phyloP scores from a whole-genome alignment of 1,140 invertebrate species.

The Oncopodura yosiiana region DNA sequence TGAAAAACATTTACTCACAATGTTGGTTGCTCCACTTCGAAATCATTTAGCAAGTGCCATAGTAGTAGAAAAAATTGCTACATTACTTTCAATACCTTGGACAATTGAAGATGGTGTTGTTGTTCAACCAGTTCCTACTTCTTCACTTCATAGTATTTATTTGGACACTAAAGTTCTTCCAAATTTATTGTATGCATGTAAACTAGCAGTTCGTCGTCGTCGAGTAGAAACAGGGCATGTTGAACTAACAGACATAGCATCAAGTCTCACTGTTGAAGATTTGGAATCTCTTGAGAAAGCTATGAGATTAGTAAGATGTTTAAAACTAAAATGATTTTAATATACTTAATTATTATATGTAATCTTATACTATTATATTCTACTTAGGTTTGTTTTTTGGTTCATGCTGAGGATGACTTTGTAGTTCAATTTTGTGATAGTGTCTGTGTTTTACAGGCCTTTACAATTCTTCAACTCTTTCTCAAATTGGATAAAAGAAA shows the following conservation, averaged over 20 bases:
- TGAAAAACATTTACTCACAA: slow-evolving; percentile 35
- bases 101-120: slow-evolving; percentile 23
- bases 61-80: slow-evolving; percentile 38
- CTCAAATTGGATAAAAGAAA: slow-evolving; percentile 50
- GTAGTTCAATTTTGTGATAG: slow-evolving; percentile 67
- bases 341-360: not conserved
- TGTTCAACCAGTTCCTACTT: slow-evolving; percentile 23
- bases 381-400: slow-evolving; percentile 57
- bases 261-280: slow-evolving; percentile 22
- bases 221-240: slow-evolving; percentile 16
- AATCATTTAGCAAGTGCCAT: slow-evolving; percentile 36
- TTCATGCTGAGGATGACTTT: slow-evolving; percentile 57
- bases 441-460: slow-evolving; percentile 54
- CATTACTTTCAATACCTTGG: slow-evolving; percentile 37
- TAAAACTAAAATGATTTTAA: not conserved
- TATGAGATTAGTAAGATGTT: slow-evolving; percentile 22
- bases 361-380: not conserved
- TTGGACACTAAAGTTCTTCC: slow-evolving; percentile 38
- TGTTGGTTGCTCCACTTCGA: slow-evolving; percentile 37
- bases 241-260: slow-evolving; percentile 27
- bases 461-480: slow-evolving; percentile 42
- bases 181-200: slow-evolving; percentile 37
- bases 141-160: slow-evolving; percentile 31
- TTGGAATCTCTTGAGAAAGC: slow-evolving; percentile 25
- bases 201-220: slow-evolving; percentile 35